Conservation (phyloP, 2,797 vertebrate genomes). For the Sebastiscus albofasciatus region DNA sequence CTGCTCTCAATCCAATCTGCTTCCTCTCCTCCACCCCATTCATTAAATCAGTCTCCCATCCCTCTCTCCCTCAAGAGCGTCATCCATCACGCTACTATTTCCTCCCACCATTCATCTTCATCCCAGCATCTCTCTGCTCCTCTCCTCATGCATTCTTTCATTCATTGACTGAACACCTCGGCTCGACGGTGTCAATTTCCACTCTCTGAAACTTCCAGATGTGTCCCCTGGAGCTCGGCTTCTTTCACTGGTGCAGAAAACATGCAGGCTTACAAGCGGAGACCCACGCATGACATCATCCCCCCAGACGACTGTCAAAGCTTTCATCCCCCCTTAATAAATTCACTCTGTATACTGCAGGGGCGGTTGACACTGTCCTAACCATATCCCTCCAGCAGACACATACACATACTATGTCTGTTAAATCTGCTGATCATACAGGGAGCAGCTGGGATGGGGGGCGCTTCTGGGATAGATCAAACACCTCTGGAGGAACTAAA, state of each 20-base stretch:
- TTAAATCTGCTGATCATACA: conserved; percentile 57
- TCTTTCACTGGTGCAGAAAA: conserved; percentile 54
- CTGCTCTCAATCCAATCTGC: conserved; percentile 10
- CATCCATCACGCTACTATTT: conserved; percentile 34
- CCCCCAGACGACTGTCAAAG: conserved; percentile 58
- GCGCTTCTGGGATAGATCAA: conserved; percentile 56
- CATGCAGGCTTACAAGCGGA: conserved; percentile 39
- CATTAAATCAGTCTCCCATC: conserved; percentile 18
- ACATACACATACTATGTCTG: conserved; percentile 1
- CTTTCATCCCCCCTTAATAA: conserved; percentile 55
- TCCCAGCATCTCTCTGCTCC: conserved; percentile 29
- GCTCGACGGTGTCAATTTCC: conserved; percentile 58
- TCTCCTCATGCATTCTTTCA: conserved; percentile 25
- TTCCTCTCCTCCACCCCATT: conserved; percentile 42
- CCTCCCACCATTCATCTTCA: conserved; percentile 48
- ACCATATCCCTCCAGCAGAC: conserved; percentile 20
- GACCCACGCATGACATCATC: conserved; percentile 75
- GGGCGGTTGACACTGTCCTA: conserved; percentile 34
- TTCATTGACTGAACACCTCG: conserved; percentile 59
- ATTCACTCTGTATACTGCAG: conserved; percentile 16
- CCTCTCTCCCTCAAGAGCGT: conserved; percentile 13
- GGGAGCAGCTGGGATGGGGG: conserved; percentile 39
- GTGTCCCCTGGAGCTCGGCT: conserved; percentile 62
- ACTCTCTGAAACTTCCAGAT: conserved; percentile 68
- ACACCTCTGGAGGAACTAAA: conserved; percentile 60